A percentile compares a stretch with the other conserved stretches of the same genome.
Conservation (phyloP, 2,113 vertebrate species). For the Eudorcas thomsonii region DNA sequence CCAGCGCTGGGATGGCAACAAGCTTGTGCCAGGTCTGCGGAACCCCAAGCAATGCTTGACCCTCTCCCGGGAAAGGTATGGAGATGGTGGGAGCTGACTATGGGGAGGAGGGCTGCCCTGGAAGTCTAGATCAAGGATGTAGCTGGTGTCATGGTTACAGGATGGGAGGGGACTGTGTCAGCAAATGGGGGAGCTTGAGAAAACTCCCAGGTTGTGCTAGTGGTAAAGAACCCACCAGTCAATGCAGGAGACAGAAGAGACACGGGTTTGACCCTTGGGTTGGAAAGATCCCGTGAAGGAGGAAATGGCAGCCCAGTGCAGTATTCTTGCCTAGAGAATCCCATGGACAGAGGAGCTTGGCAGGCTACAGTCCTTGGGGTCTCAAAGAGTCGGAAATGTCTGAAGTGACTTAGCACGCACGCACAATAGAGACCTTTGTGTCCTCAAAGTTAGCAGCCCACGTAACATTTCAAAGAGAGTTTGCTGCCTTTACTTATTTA, state of each 20-base stretch:
- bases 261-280: neutral
- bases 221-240: neutral
- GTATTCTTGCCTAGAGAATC: neutral
- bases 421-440: neutral
- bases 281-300: neutral
- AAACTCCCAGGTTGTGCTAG: neutral
- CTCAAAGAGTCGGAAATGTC: neutral
- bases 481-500: neutral
- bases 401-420: neutral
- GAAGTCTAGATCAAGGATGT: too few species aligned
- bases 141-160: neutral
- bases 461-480: neutral
- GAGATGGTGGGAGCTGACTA: neutral
- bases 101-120: neutral
- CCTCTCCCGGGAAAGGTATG: neutral
- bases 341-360: neutral
- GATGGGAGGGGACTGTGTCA: neutral
- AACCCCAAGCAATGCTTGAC: fast-evolving
- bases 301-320: neutral
- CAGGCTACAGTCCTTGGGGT: neutral
- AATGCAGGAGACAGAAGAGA: neutral
- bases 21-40: neutral
- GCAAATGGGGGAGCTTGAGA: neutral
- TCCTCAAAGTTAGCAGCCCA: neutral
- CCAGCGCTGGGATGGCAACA: neutral